Conservation (phyloP, 2,888 invertebrate species). For the Mellilla xanthometata region DNA sequence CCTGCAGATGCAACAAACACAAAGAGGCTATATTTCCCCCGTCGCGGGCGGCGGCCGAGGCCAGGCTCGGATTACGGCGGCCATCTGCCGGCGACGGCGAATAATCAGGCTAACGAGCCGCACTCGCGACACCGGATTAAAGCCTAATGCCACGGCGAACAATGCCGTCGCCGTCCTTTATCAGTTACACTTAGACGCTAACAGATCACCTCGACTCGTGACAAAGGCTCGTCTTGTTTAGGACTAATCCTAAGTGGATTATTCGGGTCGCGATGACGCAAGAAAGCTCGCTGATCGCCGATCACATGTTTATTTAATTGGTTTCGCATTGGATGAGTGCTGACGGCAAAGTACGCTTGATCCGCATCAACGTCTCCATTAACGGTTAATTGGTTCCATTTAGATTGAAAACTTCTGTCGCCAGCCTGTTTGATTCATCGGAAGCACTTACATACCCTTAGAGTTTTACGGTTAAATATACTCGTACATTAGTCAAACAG, state of each 20-base stretch:
- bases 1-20: conserved; percentile 81
- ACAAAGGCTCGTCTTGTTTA: conserved; percentile 75
- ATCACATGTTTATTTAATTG: conserved; percentile 49
- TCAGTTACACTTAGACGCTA: conserved; percentile 73
- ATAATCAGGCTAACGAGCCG: conserved; percentile 79
- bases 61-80: conserved; percentile 73
- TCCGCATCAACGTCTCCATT: conserved; percentile 18
- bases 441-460: neutral
- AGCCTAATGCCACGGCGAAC: conserved; percentile 75
- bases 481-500: too few relatives aligned
- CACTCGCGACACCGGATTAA: conserved; percentile 72
- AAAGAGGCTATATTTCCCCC: conserved; percentile 73
- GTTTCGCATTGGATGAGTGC: conserved; percentile 35
- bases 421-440: neutral
- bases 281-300: conserved; percentile 37
- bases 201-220: conserved; percentile 70
- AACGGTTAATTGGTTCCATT: conserved; percentile 12
- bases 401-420: conserved; percentile 14
- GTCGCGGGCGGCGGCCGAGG: conserved; percentile 36
- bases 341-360: conserved; percentile 18
- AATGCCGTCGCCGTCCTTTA: conserved; percentile 70
- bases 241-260: conserved; percentile 79
- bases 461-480: neutral
- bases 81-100: conserved; percentile 75
- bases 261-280: conserved; percentile 50